Evolutionary conservation across 2,797 vertebrate genomes (phyloP), one percentile per base, ranked within the genome.

Genomic region (Danio tinwini): DNA sequence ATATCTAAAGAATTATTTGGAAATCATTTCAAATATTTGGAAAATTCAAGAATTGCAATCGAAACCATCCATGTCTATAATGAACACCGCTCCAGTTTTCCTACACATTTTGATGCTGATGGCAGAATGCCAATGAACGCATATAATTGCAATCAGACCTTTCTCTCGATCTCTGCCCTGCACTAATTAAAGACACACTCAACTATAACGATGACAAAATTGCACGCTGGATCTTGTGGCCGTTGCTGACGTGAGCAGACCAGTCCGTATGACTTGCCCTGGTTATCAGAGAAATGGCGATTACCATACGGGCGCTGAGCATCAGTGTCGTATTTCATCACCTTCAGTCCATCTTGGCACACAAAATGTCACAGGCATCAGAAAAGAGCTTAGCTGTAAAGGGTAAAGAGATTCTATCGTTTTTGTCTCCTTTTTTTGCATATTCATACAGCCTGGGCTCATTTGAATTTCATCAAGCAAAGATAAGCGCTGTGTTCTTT

Each of bases 351-450:
- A 67, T 59, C 44, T 82, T 62, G 1, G n/a, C 16, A n/a, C 61
- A 50, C 47, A 50, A 86, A 86, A 87, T 84, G 84, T 86, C 87
- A 84, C 40, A 49, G 49, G 71, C 76, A 78, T 81, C 81, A 78
- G 58, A 76, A 67, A 83, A 70, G 71, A 71, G 78, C 80, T 84
- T 74, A 77, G 77, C 82, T 78, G 82, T 49, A 85, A 86, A 87
- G 85, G 82, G 82, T 83, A 80, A 80, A 82, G 80, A 74, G 86
- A 87, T 87, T 82, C 58, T 56, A 85, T 87, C 81, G 44, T 63
- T 61, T 53, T 42, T 45, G 10, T 50, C 59, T 58, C n/a, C 19
- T 42, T 61, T 61, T 62, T 77, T 85, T 86, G 85, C 85, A 86
- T 87, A 84, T 85, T 85, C 77, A 85, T 84, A 47, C 16, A 45